phyloP scores from a whole-genome alignment of 2,888 invertebrate species.

The Lapara coniferarum region DNA sequence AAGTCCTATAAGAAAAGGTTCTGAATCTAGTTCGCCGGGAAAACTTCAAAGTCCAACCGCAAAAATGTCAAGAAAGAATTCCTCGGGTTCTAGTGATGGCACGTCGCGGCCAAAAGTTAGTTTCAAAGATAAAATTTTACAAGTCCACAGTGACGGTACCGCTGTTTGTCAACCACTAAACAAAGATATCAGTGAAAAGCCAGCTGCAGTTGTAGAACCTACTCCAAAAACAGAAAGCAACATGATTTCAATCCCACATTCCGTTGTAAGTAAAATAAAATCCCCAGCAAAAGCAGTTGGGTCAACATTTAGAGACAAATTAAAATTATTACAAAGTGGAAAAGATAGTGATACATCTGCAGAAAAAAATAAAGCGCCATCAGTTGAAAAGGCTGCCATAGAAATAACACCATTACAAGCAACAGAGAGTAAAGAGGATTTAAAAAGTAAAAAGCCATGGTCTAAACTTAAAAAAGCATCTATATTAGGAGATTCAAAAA shows the following conservation, averaged over 20 bases:
- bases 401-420: constrained; percentile 63
- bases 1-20: constrained; percentile 78
- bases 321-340: constrained; percentile 74
- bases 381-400: constrained; percentile 58
- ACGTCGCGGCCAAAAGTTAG: constrained; percentile 83
- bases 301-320: constrained; percentile 77
- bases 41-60: constrained; percentile 77
- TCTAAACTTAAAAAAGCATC: constrained; percentile 90
- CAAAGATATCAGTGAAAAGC: constrained; percentile 73
- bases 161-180: constrained; percentile 73
- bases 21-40: constrained; percentile 78
- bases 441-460: constrained; percentile 87
- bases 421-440: constrained; percentile 62
- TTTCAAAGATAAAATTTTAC: constrained; percentile 85
- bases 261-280: constrained; percentile 80
- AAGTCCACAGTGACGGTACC: constrained; percentile 81
- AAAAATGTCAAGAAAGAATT: constrained; percentile 77
- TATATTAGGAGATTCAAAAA: constrained; percentile 81
- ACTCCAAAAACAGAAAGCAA: constrained; percentile 76
- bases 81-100: constrained; percentile 75
- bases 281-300: constrained; percentile 79
- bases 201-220: constrained; percentile 74
- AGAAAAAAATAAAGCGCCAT: constrained; percentile 60
- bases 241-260: constrained; percentile 79
- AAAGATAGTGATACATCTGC: constrained; percentile 60